phyloP scores from a whole-genome alignment of 2,888 invertebrate genomes.

The Aleiodes alternator region DNA sequence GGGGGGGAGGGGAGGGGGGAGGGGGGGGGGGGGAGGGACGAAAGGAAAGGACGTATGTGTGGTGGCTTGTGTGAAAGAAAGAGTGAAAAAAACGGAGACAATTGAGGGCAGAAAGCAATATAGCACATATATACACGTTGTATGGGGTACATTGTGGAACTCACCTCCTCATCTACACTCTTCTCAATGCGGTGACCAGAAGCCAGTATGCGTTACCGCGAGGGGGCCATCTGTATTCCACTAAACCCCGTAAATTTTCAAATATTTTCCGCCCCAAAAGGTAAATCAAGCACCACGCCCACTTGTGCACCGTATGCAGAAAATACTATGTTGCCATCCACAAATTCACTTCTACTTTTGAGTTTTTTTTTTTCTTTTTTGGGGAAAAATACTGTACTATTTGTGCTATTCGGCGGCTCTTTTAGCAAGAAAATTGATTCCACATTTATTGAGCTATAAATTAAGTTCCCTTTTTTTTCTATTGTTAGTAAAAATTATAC shows the following conservation, averaged over 20 bases:
- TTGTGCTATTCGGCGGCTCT: too few relatives aligned
- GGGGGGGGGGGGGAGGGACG: neutral
- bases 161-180: slow-evolving; percentile 14
- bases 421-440: too few relatives aligned
- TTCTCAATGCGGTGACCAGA: slow-evolving; percentile 4
- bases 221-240: slow-evolving; percentile 55
- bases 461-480: too few relatives aligned
- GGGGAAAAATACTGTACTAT: neutral
- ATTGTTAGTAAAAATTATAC: too few relatives aligned
- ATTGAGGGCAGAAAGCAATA: slow-evolving; percentile 35
- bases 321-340: slow-evolving; percentile 34
- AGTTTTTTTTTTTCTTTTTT: slow-evolving; percentile 37
- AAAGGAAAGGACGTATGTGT: slow-evolving; percentile 35
- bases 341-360: slow-evolving; percentile 40
- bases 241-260: slow-evolving; percentile 68
- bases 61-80: slow-evolving; percentile 37
- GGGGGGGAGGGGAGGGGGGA: neutral
- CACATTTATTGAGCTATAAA: too few relatives aligned
- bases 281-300: slow-evolving; percentile 64
- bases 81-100: slow-evolving; percentile 49
- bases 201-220: slow-evolving; percentile 32
- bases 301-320: slow-evolving; percentile 55
- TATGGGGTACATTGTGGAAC: slow-evolving; percentile 4
- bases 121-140: slow-evolving; percentile 10
- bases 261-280: slow-evolving; percentile 67